A percentile compares a stretch with the other conserved stretches of the same genome.
phyloP scores from a whole-genome alignment of 2,888 invertebrate species.

The Lochmaea crataegi region DNA sequence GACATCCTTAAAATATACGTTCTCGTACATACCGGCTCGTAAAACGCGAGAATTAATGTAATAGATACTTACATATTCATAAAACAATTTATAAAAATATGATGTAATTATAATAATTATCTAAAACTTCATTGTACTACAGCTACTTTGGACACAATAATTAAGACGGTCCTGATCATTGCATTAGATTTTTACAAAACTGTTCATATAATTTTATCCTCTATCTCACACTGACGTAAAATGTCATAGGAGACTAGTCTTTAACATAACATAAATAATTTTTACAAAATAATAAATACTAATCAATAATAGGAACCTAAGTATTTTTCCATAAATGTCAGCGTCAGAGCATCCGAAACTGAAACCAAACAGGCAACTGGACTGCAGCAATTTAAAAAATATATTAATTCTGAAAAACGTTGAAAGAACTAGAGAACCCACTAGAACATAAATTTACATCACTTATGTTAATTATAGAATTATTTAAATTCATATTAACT shows the following conservation, averaged over 20 bases:
- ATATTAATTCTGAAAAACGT: background rate
- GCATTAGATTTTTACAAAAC: conserved; percentile 16
- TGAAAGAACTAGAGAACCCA: background rate
- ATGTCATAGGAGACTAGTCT: conserved; percentile 9
- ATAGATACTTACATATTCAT: background rate
- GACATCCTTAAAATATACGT: too few species aligned
- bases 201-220: conserved; percentile 1
- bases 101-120: background rate
- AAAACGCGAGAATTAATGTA: background rate
- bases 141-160: conserved; percentile 15
- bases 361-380: conserved; percentile 25
- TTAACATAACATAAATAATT: background rate
- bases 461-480: background rate
- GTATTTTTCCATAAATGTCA: conserved; percentile 4
- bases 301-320: conserved; percentile 15
- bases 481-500: too few species aligned
- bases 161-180: conserved; percentile 30
- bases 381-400: conserved; percentile 1
- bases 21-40: too few species aligned
- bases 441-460: background rate
- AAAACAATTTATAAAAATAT: conserved; percentile 6
- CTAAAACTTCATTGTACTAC: conserved; percentile 1
- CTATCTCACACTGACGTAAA: conserved; percentile 13
- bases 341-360: conserved; percentile 10
- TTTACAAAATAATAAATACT: conserved; percentile 5